These are phyloP conservation scores for Lophochroa leadbeateri DNA, from an alignment of 2,113 vertebrate species.

Conservation along the genomic window DNA sequence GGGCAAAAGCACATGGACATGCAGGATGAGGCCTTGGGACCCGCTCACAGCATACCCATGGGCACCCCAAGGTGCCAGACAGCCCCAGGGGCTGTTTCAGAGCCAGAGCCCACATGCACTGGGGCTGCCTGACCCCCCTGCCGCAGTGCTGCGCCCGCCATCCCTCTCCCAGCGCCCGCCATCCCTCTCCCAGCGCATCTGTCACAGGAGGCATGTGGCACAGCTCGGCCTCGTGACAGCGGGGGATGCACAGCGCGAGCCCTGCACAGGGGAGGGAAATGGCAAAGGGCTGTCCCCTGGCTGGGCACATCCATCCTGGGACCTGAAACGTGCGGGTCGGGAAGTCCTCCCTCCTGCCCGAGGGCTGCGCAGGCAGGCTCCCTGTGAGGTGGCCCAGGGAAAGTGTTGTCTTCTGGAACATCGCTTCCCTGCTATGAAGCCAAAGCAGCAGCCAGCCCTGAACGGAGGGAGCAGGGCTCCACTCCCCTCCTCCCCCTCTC, in stretches of 20 bases:
- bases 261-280: background rate
- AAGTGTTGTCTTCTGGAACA: background rate
- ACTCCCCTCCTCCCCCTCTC: background rate
- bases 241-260: background rate
- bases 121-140: background rate
- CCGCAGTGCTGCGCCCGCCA: background rate
- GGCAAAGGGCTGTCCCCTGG: background rate
- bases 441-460: background rate
- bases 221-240: background rate
- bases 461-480: background rate
- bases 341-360: background rate
- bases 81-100: accelerated
- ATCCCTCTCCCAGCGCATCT: slow-evolving; percentile 37
- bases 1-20: accelerated
- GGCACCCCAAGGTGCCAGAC: background rate
- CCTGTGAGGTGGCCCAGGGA: background rate
- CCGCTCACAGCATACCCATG: background rate
- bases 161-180: background rate
- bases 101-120: background rate
- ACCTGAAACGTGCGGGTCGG: accelerated
- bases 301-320: accelerated
- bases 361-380: background rate
- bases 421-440: background rate
- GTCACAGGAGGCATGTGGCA: slow-evolving; percentile 32
- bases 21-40: background rate